Base-by-base conservation (phyloP, 2,797 vertebrate species). In the Stomatorhinus walkeri region DNA sequence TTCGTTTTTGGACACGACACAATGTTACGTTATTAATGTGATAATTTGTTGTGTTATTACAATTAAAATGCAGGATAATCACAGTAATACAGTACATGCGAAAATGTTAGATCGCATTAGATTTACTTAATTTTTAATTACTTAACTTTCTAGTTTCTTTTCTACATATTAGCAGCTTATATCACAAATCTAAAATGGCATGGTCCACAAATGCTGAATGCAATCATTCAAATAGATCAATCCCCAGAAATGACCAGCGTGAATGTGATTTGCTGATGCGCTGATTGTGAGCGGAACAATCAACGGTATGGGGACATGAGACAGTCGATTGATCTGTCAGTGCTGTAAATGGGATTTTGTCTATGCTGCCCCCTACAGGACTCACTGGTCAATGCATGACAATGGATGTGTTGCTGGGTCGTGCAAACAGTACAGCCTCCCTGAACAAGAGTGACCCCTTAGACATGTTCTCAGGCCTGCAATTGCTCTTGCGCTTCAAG, bases 401-500 rank as follows among this genome's bases (percentile, higher is more conserved):
- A 88, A 92, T 92, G 91, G 91, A 92, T 72, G 89, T 90, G 36
- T 84, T 93, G 81, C 89, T 92, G 90, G 90, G 68, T 10, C 56
- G 88, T 48, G 85, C 76, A 90, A 91, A 89, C 88, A 87, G 28
- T 46, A 92, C 89, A 1, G 10, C 90, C 40, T 91, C 90, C 84
- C 90, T 93, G 2, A 96, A 96, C 92, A 89, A 93, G 79, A 95
- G 93, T 5, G 90, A 95, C 91, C 94, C 94, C 0, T 43, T 93
- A 89, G 94, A 94, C 89, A 94, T 92, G 92, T 96, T 96, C 24
- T 87, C 94, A 0, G 96, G 96, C 85, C 94, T 94, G 90, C 94
- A 95, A 90, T 93, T 96, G 56, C 95, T 96, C 7, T 92, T 94
- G 2, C 93, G 88, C 10, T 96, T 95, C 93, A 95, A 93, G 89